Evolutionary conservation across 2,113 vertebrate species (phyloP), one percentile per base, ranked within the genome.

Genomic region (Centropristis striata): DNA sequence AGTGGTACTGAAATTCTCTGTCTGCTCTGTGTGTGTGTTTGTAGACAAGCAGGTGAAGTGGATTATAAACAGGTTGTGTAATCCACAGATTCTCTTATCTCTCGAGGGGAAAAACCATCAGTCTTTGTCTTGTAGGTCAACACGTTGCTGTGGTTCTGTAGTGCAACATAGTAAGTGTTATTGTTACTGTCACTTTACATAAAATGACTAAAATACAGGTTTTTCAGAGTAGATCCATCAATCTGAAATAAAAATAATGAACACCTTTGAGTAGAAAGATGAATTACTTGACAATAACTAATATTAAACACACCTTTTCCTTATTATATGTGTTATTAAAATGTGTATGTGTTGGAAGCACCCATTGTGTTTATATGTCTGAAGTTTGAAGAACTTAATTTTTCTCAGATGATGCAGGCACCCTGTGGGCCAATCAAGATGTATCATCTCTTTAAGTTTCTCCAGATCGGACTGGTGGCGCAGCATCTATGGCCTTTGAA

Each of bases 61-160:
- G 75, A 88, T 85, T 82, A 82, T 65, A 37, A 58, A n/a, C 72
- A 70, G 44, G 41, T 36, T 79, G 71, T 75, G 46, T 85, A 88
- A 82, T 79, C 66, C 71, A 72, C 71, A 75, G 82, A 5, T 67
- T 50, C 25, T 32, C 42, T 71, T 73, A 79, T 85, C 71, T 82
- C 50, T 68, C 42, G 13, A 18, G 23, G 25, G 36, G 23, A 65
- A 77, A 54, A 80, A 66, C 49, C 54, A 68, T 36, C 37, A 2
- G 53, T 69, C 57, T 47, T 47, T 71, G 51, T 57, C 50, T 79
- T 50, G 37, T 23, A 46, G 65, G 75, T 53, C 64, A 59, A 37
- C n/a, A 65, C 13, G 20, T 20, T 15, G 21, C 37, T 58, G 41
- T 57, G 20, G 28, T 67, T 37, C 21, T 36, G 18, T 18, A 28